Percentiles rank a stretch among this genome's conserved stretches.
Conservation (phyloP, 1,140 invertebrate species). For the Nasonia giraulti region DNA sequence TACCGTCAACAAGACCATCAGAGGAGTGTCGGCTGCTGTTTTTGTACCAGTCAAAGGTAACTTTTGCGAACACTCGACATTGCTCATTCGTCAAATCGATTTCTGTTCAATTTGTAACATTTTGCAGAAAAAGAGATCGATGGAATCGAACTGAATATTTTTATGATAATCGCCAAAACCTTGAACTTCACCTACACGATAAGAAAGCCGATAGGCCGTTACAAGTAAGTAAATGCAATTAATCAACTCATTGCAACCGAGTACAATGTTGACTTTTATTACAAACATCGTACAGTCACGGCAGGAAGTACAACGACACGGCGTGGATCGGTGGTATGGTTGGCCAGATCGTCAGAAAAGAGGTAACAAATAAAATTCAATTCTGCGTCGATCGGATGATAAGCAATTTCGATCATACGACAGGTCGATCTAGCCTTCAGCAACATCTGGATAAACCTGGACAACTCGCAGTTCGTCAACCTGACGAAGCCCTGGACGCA, state of each 20-base stretch:
- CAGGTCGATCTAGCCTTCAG: constrained; percentile 65
- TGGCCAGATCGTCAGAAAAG: constrained; percentile 53
- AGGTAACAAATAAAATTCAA: constrained; percentile 44
- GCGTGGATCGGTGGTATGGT: constrained; percentile 63
- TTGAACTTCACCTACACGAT: constrained; percentile 65
- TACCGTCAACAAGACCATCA: constrained; percentile 56
- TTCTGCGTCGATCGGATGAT: not conserved
- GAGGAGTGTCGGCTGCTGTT: constrained; percentile 57
- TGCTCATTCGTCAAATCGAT: constrained; percentile 9
- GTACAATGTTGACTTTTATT: not conserved
- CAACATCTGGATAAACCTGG: constrained; percentile 60
- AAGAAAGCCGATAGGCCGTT: constrained; percentile 53
- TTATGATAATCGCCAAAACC: constrained; percentile 59
- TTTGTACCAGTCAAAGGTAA: constrained; percentile 58
- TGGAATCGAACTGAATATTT: constrained; percentile 61
- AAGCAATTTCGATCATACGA: not conserved
- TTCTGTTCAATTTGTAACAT: not conserved
- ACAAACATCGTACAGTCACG: constrained; percentile 55
- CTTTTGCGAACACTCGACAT: not conserved
- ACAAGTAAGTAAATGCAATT: constrained; percentile 51
- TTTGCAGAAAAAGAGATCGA: constrained; percentile 58
- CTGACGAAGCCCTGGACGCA: constrained; percentile 62
- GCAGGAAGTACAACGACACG: constrained; percentile 56
- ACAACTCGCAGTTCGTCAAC: constrained; percentile 55
- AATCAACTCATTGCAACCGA: not conserved